These are phyloP conservation scores for Oedothorax gibbosus DNA, from an alignment of 1,140 invertebrate species.

Conservation along the genomic window DNA sequence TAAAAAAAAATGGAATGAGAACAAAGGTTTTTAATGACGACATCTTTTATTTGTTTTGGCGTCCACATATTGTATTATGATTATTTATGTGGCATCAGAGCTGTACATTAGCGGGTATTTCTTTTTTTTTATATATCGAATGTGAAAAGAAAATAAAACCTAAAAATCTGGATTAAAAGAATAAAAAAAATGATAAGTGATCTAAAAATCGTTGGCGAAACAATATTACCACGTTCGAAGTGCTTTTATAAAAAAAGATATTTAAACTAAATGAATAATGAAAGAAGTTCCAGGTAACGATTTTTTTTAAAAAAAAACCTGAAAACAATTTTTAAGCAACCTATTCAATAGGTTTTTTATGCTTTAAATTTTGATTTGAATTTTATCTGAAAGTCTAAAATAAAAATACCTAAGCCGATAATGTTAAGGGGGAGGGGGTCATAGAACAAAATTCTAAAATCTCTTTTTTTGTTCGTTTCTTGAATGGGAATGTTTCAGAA, in stretches of 20 bases:
- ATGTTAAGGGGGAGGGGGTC: no score
- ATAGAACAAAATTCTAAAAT: no score
- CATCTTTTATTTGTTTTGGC: constrained; percentile 61
- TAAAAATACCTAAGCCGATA: no score
- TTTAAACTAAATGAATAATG: no score
- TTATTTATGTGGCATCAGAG: constrained; percentile 55
- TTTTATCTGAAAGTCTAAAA: no score
- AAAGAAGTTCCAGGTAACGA: no score
- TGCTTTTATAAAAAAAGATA: constrained; percentile 9
- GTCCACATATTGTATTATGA: constrained; percentile 60
- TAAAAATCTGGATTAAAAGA: not conserved
- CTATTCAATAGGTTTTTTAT: no score
- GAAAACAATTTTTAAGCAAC: no score
- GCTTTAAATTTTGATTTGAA: no score
- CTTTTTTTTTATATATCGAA: constrained; percentile 37
- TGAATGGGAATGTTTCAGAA: no score
- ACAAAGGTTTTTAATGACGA: constrained; percentile 60
- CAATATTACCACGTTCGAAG: not conserved
- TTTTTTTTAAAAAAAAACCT: no score
- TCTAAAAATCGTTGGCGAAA: constrained; percentile 3
- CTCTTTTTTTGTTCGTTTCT: no score
- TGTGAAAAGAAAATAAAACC: not conserved
- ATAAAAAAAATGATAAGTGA: not conserved
- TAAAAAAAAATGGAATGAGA: constrained; percentile 49
- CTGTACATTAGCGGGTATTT: constrained; percentile 49